Evolutionary conservation across 2,113 vertebrate genomes (phyloP).

Genomic region (Bubo blakistoni): DNA sequence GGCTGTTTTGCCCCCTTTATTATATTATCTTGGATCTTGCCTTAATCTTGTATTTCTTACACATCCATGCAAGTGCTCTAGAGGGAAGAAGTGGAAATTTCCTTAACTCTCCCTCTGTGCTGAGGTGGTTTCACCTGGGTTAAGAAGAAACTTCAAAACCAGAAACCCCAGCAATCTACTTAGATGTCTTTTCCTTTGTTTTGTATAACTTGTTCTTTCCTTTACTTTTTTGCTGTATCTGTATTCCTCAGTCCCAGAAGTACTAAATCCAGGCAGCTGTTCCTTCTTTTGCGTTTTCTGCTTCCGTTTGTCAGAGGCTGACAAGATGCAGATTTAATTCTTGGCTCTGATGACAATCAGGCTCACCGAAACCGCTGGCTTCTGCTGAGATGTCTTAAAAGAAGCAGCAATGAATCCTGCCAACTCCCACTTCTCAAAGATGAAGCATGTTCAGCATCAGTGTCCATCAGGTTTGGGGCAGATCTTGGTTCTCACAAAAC

Average conservation of each 20-base stretch:
- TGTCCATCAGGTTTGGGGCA: not conserved
- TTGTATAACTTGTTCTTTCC: not conserved
- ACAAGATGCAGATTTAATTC: slow-evolving; percentile 8
- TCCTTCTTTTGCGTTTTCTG: not conserved
- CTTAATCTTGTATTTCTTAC: not conserved
- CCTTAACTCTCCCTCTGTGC: not conserved
- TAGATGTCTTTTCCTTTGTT: not conserved
- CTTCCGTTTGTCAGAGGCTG: not conserved
- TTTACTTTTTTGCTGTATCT: not conserved
- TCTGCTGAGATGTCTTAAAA: not conserved
- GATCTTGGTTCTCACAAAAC: not conserved
- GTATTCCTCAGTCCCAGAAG: not conserved
- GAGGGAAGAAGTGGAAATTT: not conserved
- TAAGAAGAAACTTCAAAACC: not conserved
- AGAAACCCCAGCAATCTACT: not conserved
- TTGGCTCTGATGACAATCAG: not conserved
- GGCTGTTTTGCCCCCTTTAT: not conserved
- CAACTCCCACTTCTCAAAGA: not conserved
- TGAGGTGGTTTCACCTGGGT: not conserved
- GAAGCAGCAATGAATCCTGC: not conserved
- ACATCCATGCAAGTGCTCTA: not conserved
- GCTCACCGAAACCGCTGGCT: not conserved
- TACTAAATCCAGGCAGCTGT: not conserved
- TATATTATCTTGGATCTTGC: not conserved
- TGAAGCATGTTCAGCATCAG: not conserved